Percentiles rank a stretch among this genome's conserved stretches.
Conservation (phyloP, 2,113 vertebrate species). For the Nanger granti region DNA sequence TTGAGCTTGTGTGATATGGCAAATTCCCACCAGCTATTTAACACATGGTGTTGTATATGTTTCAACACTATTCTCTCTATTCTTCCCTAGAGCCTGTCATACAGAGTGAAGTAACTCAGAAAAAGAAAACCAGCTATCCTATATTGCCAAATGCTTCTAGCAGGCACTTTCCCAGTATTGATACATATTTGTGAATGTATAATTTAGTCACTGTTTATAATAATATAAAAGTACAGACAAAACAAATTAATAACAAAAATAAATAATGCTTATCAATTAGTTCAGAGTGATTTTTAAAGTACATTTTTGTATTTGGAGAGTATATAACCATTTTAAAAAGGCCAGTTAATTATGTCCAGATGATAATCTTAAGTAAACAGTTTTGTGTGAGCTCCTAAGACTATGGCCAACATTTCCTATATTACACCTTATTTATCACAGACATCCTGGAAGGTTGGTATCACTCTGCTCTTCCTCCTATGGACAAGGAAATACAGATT, state of each 20-base stretch:
- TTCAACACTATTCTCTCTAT: background rate
- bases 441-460: background rate
- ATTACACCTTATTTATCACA: background rate
- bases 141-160: background rate
- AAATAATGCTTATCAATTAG: background rate
- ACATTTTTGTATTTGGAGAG: background rate
- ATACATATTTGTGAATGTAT: too few relatives aligned
- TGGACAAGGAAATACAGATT: background rate
- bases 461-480: background rate
- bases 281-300: background rate
- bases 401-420: background rate
- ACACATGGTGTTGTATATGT: background rate
- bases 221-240: background rate
- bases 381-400: background rate
- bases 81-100: background rate
- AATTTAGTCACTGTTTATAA: background rate
- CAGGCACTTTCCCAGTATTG: background rate
- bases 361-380: background rate
- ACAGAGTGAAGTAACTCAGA: background rate
- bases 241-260: background rate
- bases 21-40: background rate
- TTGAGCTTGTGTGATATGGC: background rate
- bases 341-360: background rate
- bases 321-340: background rate
- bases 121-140: background rate